Conservation (phyloP, 2,888 invertebrate genomes). For the Ochropleura leucogaster region DNA sequence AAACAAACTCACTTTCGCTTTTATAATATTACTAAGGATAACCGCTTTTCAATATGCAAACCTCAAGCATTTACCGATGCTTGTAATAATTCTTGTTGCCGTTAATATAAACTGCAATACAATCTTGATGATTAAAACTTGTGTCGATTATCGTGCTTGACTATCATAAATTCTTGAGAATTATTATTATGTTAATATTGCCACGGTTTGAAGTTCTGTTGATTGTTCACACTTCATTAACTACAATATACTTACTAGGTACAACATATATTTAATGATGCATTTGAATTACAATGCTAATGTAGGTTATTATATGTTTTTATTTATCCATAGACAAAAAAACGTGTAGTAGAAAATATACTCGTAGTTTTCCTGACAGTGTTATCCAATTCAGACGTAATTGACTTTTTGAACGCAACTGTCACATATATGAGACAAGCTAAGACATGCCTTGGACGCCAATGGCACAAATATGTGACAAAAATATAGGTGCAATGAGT, state of each 20-base stretch:
- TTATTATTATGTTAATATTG: constrained; percentile 19
- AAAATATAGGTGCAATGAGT: too few species aligned
- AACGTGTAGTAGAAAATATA: neutral
- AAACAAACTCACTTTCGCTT: too few species aligned
- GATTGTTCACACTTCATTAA: constrained; percentile 1
- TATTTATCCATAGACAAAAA: neutral
- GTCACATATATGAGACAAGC: too few species aligned
- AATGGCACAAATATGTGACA: too few species aligned
- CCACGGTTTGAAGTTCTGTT: constrained; percentile 7
- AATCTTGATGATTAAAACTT: constrained; percentile 18
- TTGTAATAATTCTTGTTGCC: constrained; percentile 43
- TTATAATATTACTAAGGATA: too few species aligned
- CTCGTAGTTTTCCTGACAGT: neutral
- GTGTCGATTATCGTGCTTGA: constrained; percentile 20
- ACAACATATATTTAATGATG: neutral
- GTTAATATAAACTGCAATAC: constrained; percentile 31
- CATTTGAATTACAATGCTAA: neutral
- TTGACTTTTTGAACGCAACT: too few species aligned
- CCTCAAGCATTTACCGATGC: constrained; percentile 28
- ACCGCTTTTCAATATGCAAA: constrained; percentile 34
- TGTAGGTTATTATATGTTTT: neutral
- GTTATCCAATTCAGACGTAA: neutral
- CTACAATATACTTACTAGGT: neutral
- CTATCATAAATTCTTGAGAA: constrained; percentile 18
- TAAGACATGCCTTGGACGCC: too few species aligned